Conservation (phyloP, 2,888 invertebrate species). For the Zygothrica quintamaculata region DNA sequence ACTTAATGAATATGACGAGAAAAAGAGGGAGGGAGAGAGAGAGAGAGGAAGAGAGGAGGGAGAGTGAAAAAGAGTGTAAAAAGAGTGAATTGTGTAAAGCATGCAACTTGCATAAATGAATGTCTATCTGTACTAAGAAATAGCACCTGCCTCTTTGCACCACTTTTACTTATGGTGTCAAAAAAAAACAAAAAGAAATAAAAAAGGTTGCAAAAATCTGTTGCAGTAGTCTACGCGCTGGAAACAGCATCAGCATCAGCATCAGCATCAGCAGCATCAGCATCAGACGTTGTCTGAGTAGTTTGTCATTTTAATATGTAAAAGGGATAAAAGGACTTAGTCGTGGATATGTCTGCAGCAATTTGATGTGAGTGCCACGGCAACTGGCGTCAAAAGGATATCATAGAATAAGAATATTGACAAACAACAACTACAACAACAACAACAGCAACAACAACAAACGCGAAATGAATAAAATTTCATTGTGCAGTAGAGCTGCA, state of each 20-base stretch:
- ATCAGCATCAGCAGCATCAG: background rate
- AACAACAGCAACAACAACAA: no score
- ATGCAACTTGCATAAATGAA: constrained; percentile 52
- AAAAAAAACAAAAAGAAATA: constrained; percentile 24
- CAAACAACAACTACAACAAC: constrained; percentile 23
- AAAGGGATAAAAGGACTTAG: constrained; percentile 27
- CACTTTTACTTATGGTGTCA: constrained; percentile 18
- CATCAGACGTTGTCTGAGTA: constrained; percentile 55
- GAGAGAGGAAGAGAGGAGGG: no score
- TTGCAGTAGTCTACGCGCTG: constrained; percentile 20
- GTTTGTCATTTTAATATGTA: constrained; percentile 65
- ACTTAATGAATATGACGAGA: constrained; percentile 50
- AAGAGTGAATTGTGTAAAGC: constrained; percentile 37
- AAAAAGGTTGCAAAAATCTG: constrained; percentile 34
- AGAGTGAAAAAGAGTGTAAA: no score
- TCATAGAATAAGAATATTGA: constrained; percentile 35
- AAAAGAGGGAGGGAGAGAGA: no score
- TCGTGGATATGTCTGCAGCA: constrained; percentile 35
- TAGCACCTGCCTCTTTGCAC: background rate
- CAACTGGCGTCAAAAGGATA: constrained; percentile 59
- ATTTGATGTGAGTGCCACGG: constrained; percentile 51
- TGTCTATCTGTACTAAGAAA: constrained; percentile 24
- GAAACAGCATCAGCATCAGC: constrained; percentile 6
- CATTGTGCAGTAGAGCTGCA: constrained; percentile 8
- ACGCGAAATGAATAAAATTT: constrained; percentile 6